Percentiles rank a stretch among this genome's conserved stretches.
Evolutionary conservation across 2,113 vertebrate genomes (phyloP).

Genomic region (Psophia crepitans): DNA sequence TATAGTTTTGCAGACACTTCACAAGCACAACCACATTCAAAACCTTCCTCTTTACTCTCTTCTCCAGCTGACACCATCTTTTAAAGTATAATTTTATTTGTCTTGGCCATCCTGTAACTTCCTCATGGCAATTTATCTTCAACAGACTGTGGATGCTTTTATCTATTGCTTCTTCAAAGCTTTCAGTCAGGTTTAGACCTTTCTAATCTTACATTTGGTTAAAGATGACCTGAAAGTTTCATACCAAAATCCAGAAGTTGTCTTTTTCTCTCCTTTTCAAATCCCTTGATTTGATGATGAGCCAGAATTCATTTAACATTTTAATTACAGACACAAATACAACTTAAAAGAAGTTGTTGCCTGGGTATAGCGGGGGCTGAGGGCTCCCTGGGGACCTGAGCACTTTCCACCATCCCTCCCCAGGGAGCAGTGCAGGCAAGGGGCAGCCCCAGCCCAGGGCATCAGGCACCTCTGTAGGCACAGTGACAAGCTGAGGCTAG

Average conservation of each 20-base stretch:
- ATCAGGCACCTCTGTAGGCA: background rate
- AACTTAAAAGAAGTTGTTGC: background rate
- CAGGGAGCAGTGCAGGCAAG: background rate
- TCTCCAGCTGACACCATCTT: background rate
- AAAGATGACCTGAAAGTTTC: background rate
- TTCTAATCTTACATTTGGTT: background rate
- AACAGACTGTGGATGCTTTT: background rate
- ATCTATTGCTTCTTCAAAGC: background rate
- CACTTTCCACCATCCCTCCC: background rate
- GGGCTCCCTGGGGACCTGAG: background rate
- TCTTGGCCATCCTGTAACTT: background rate
- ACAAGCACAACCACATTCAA: background rate
- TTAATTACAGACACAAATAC: background rate
- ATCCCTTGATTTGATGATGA: background rate
- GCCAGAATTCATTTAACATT: background rate
- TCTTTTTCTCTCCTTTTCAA: background rate
- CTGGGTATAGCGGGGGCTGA: background rate
- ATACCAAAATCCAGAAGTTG: background rate
- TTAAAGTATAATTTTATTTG: background rate
- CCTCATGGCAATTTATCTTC: background rate
- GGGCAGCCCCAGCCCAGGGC: background rate
- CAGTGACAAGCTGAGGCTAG: background rate
- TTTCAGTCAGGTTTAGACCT: background rate
- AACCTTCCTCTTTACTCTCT: background rate
- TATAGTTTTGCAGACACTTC: background rate